These are phyloP conservation scores for Amiota communis DNA, from an alignment of 2,888 invertebrate genomes.

Conservation along the genomic window DNA sequence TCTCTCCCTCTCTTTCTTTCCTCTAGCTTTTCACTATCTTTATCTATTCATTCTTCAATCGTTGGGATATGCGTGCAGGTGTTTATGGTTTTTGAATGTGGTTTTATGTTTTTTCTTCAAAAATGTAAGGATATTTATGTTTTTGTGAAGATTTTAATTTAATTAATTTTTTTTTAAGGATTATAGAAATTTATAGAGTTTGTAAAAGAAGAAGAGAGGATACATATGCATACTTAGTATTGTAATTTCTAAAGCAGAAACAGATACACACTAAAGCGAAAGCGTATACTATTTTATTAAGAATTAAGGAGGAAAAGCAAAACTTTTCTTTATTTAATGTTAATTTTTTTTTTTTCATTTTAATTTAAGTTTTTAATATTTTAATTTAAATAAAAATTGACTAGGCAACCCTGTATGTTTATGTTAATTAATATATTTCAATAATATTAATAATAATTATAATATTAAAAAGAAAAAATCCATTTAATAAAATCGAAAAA, in stretches of 20 bases:
- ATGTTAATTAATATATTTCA: conserved; percentile 4
- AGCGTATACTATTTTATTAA: conserved; percentile 38
- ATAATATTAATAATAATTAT: no score
- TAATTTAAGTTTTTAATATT: neutral
- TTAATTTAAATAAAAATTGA: conserved; percentile 59
- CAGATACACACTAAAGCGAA: no score
- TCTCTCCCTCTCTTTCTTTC: conserved; percentile 9
- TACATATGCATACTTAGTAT: no score
- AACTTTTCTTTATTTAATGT: no score
- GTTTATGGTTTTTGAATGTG: conserved; percentile 35
- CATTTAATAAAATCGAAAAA: conserved; percentile 21
- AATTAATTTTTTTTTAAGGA: conserved; percentile 32
- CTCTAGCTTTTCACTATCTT: neutral
- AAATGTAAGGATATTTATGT: neutral
- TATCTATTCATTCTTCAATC: conserved; percentile 44
- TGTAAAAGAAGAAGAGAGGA: no score
- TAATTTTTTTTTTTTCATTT: conserved; percentile 22
- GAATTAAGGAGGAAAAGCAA: neutral
- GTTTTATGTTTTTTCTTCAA: neutral
- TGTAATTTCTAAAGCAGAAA: no score
- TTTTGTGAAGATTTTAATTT: conserved; percentile 42
- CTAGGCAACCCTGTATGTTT: conserved; percentile 68
- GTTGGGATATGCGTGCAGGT: conserved; percentile 68
- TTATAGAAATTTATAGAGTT: neutral
- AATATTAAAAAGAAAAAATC: conserved; percentile 5